Evolutionary conservation across 2,797 vertebrate genomes (phyloP), one percentile per base, ranked within the genome.

Genomic region (Rhyacichthys aspro): DNA sequence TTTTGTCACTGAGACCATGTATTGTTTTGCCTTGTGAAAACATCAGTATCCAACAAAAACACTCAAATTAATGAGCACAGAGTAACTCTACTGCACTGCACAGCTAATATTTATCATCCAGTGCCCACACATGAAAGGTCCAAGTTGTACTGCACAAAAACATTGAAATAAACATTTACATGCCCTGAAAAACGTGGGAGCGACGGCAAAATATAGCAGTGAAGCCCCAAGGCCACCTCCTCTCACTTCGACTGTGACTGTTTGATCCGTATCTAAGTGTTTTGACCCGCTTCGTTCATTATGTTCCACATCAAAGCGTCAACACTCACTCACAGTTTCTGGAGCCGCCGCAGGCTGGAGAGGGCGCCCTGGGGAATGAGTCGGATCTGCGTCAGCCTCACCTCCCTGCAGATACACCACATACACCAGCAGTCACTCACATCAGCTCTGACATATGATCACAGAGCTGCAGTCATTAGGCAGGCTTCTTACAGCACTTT

Each of bases 301-400:
- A 74, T 67, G 76, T 78, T 78, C 61, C 43, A 33, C 57, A 72
- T 82, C 55, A 78, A 62, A 86, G 77, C 69, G 69, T 63, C 79
- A 90, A 90, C 79, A 33, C 39, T 23, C 58, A 78, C 89, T 88
- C 49, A 90, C 89, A 90, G 42, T 55, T 23, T 73, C 39, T 9
- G 59, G 60, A 90, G 80, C 9, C 44, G 34, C 57, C 64, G 56
- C 54, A 90, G 74, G 64, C 39, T 28, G 57, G 10, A 23, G 47
- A 89, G 28, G 55, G 63, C 57, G 0, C 64, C 18, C 32, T 7
- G 50, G 23, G 64, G 66, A 67, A 87, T 73, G 68, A 28, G 66
- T 50, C 15, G 43, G 63, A 89, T 73, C 59, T 70, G 56, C 0
- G 81, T 87, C 60, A 70, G 46, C 12, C 9, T 50, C 1, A 87